Conservation (phyloP, 2,113 vertebrate species). For the Scartelaos histophorus region DNA sequence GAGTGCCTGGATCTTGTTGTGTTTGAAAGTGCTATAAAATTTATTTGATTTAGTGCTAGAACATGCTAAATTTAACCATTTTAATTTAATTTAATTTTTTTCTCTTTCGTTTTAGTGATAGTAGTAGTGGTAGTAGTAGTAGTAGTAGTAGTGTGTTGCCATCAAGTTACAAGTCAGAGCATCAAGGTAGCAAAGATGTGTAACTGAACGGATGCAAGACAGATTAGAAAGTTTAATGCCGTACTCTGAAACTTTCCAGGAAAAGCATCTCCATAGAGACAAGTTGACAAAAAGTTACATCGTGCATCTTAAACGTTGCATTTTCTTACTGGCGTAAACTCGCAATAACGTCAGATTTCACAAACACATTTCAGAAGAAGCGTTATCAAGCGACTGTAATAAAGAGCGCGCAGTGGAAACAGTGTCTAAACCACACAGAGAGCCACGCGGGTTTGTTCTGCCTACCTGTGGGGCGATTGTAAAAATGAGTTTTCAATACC, state of each 20-base stretch:
- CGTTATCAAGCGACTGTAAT: conserved; percentile 19
- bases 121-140: background rate
- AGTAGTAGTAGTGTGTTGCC: no score
- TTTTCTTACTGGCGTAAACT: background rate
- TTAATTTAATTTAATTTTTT: no score
- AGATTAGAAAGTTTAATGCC: no score
- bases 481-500: conserved; percentile 67
- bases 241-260: no score
- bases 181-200: background rate
- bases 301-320: background rate
- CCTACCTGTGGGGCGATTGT: conserved; percentile 56
- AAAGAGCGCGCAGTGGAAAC: conserved; percentile 18
- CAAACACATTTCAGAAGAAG: background rate
- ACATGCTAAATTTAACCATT: no score
- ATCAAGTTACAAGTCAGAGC: no score
- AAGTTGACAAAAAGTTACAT: no score
- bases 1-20: no score
- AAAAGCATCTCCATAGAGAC: background rate
- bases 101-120: no score
- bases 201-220: background rate
- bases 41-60: no score
- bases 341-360: background rate
- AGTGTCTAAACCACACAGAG: conserved; percentile 15
- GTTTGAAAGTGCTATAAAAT: no score
- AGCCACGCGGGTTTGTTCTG: conserved; percentile 9